Base-by-base conservation (phyloP, 2,113 vertebrate genomes). In the Rhea pennata region DNA sequence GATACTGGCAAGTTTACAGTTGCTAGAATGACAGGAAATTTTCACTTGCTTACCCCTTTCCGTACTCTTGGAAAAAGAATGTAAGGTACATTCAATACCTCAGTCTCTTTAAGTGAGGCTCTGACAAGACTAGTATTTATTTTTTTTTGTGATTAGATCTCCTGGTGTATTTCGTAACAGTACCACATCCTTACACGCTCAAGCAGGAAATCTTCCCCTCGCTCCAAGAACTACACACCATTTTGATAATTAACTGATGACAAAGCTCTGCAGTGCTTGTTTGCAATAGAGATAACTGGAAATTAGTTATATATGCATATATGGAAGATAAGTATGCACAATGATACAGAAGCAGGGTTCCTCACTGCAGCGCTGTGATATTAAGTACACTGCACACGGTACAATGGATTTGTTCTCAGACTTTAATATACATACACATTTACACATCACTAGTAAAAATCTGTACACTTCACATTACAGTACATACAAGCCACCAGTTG, bases 381-480 rank as follows among this genome's bases (percentile, higher is more conserved):
- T 88, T 92, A 61, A 94, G 87, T 23, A 92, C 86, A 95, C 69
- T 50, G 62, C 83, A 96, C 87, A 84, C 46, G 1, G 33, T 11
- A 93, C 75, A 22, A 83, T 20, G 3, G 12, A 84, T 98, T 98
- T 91, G 86, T 92, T 95, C 96, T 84, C 85, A 93, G 91, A 96
- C 75, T 98, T 98, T 98, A 98, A 98, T 98, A 91, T 98, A 96
- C 97, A 98, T 97, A 94, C 96, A 98, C 95, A 98, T 94, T 97
- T 94, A 98, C 95, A 97, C 95, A 96, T 81, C 97, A 98, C 98
- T 94, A 90, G 94, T 98, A 95, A 96, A 98, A 98, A 96, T 97
- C 97, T 98, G 98, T 98, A 98, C 97, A 98, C 94, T 98, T 98
- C 98, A 98, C 98, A 98, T 96, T 98, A 98, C 98, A 98, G 92